phyloP scores from a whole-genome alignment of 2,888 invertebrate species.

The Leptinotarsa haldemani region DNA sequence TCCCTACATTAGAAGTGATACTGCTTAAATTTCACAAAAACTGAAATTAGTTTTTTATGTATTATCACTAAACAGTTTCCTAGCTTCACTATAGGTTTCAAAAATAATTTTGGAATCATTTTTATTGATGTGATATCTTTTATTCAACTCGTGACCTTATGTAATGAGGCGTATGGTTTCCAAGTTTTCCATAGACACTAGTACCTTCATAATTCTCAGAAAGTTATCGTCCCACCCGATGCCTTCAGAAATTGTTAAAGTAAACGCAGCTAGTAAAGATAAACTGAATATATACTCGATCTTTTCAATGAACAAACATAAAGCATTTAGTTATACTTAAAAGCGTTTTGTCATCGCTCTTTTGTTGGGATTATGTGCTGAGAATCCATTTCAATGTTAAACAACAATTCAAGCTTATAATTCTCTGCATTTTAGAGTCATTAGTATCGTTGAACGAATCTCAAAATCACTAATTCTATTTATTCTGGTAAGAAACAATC shows the following conservation, averaged over 20 bases:
- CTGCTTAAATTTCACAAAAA: too few relatives aligned
- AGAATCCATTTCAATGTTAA: conserved; percentile 34
- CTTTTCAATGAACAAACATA: conserved; percentile 32
- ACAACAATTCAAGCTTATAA: conserved; percentile 35
- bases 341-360: conserved; percentile 30
- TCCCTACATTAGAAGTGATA: too few relatives aligned
- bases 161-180: too few relatives aligned
- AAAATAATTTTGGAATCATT: too few relatives aligned
- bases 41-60: too few relatives aligned
- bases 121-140: too few relatives aligned
- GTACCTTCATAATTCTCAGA: background rate
- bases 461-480: too few relatives aligned
- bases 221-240: background rate
- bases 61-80: too few relatives aligned
- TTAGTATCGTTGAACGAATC: conserved; percentile 2
- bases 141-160: too few relatives aligned
- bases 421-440: background rate
- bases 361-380: conserved; percentile 28
- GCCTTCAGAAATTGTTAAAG: background rate
- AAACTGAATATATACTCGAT: conserved; percentile 2
- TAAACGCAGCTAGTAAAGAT: background rate
- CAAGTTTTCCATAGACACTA: background rate
- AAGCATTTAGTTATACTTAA: conserved; percentile 30
- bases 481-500: too few relatives aligned
- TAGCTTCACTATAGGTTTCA: too few relatives aligned